A percentile compares a stretch with the other conserved stretches of the same genome.
Evolutionary conservation across 2,797 vertebrate species (phyloP).

Genomic region (Sebastes reedi): DNA sequence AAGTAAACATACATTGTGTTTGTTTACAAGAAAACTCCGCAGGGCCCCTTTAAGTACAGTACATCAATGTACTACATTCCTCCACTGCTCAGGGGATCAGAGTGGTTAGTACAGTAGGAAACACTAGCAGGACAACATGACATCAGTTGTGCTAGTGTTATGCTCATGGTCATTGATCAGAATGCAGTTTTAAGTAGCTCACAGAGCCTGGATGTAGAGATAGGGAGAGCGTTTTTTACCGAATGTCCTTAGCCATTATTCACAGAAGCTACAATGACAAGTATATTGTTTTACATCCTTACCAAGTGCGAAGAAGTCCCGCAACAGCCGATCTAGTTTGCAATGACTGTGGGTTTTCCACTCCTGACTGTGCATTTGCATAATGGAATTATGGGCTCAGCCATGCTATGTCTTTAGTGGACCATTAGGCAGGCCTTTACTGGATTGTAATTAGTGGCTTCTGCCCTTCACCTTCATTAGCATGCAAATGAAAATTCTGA

Average conservation of each 20-base stretch:
- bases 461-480: conserved; percentile 97
- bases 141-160: not conserved
- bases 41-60: not conserved
- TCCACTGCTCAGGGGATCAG: not conserved
- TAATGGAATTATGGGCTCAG: conserved; percentile 92
- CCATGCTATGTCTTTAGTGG: conserved; percentile 89
- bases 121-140: not conserved
- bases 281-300: conserved; percentile 55
- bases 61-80: not conserved
- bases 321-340: conserved; percentile 76
- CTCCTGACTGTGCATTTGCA: conserved; percentile 89
- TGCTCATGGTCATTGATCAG: conserved; percentile 20
- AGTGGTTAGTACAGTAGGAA: not conserved
- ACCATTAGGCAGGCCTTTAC: conserved; percentile 90
- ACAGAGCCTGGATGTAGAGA: conserved; percentile 11
- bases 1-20: not conserved
- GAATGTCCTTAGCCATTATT: conserved; percentile 19
- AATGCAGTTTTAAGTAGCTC: conserved; percentile 13
- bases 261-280: conserved; percentile 29
- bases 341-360: conserved; percentile 85
- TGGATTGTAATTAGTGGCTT: conserved; percentile 96
- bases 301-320: conserved; percentile 42
- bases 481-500: conserved; percentile 93
- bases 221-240: conserved; percentile 6
- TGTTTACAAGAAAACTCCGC: not conserved